phyloP scores from a whole-genome alignment of 2,888 invertebrate species.

The Xanthostigma xanthostigma region DNA sequence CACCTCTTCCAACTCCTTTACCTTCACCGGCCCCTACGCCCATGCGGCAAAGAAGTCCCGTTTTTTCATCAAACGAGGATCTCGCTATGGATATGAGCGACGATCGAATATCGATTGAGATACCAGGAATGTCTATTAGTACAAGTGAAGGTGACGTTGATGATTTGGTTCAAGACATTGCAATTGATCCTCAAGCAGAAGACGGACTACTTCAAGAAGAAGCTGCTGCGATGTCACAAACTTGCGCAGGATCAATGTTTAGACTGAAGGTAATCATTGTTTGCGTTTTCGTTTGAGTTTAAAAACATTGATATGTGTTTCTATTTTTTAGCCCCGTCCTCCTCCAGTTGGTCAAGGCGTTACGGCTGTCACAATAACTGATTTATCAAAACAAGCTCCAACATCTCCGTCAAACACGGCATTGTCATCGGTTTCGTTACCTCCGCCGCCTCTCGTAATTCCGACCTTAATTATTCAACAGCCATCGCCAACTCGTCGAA shows the following conservation, averaged over 20 bases:
- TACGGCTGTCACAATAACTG: constrained; percentile 25
- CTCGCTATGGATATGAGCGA: constrained; percentile 28
- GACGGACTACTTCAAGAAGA: constrained; percentile 29
- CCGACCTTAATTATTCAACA: constrained; percentile 51
- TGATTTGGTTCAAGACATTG: constrained; percentile 23
- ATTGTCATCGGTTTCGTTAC: constrained; percentile 18
- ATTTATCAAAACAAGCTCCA: constrained; percentile 32
- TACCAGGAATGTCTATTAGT: constrained; percentile 27
- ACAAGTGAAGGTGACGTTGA: constrained; percentile 25
- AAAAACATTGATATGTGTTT: constrained; percentile 3
- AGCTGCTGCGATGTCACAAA: constrained; percentile 26
- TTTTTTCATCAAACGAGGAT: constrained; percentile 33
- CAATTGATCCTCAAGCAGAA: constrained; percentile 28
- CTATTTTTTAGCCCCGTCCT: constrained; percentile 35
- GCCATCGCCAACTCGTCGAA: constrained; percentile 49
- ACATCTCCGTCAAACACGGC: constrained; percentile 23
- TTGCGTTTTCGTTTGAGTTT: background rate
- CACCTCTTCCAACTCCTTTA: constrained; percentile 57
- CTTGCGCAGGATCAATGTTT: constrained; percentile 8
- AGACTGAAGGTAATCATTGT: constrained; percentile 5
- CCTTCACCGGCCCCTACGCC: constrained; percentile 47
- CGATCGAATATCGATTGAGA: constrained; percentile 31
- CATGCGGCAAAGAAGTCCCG: constrained; percentile 29
- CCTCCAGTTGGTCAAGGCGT: constrained; percentile 27
- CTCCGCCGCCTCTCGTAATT: constrained; percentile 39